A percentile compares a stretch with the other conserved stretches of the same genome.
These are phyloP conservation scores for Bergia puertoricense DNA, from an alignment of 92 coral and sea anemone species.

Conservation along the genomic window DNA sequence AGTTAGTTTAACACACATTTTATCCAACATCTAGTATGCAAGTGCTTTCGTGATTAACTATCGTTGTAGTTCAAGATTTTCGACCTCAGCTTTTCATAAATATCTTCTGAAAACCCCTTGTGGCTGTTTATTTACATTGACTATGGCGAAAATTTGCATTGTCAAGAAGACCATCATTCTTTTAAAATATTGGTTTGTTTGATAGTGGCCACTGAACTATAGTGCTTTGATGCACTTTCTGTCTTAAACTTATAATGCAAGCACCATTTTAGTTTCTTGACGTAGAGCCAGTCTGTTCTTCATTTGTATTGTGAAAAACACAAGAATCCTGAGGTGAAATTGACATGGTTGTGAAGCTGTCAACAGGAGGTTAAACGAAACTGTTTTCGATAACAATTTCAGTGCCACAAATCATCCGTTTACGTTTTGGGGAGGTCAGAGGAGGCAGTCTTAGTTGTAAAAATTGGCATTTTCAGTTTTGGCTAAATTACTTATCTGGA, in stretches of 20 bases:
- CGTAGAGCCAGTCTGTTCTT: neutral
- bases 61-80: neutral
- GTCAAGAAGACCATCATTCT: slow-evolving; percentile 8
- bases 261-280: neutral
- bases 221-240: neutral
- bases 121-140: neutral
- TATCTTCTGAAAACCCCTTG: neutral
- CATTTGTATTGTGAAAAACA: neutral
- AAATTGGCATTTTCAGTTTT: neutral
- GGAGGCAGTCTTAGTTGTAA: neutral
- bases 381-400: too few species aligned
- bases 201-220: neutral
- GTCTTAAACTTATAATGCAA: neutral
- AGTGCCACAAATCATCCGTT: neutral
- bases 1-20: neutral
- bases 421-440: too few species aligned
- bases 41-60: neutral
- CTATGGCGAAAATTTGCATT: slow-evolving; percentile 7
- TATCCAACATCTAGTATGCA: neutral
- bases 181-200: neutral
- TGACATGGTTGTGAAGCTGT: neutral
- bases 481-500: neutral
- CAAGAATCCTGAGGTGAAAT: neutral
- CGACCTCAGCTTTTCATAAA: neutral
- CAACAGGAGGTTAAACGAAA: neutral